phyloP scores from a whole-genome alignment of 2,888 invertebrate genomes.

The Bimastos eiseni region DNA sequence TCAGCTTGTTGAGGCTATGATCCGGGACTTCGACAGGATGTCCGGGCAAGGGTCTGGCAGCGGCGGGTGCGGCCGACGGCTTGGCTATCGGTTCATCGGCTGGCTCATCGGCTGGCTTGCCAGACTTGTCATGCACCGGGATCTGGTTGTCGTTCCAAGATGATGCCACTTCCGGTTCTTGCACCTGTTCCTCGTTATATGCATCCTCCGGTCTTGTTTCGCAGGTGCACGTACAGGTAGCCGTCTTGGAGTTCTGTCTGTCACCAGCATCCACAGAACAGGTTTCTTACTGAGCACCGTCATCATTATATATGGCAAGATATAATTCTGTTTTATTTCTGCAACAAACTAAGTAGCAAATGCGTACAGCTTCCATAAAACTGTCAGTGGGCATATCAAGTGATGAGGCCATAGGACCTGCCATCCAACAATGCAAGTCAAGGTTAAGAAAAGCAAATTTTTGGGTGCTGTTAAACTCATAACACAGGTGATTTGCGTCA shows the following conservation, averaged over 20 bases:
- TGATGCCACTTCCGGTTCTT: not conserved
- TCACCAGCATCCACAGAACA: not conserved
- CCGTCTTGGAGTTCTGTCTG: slow-evolving; percentile 13
- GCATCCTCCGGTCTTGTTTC: not conserved
- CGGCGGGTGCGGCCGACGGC: not conserved
- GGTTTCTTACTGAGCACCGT: not conserved
- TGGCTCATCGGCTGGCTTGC: not conserved
- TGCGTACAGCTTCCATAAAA: not conserved
- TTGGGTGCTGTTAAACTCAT: not conserved
- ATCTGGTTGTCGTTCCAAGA: not conserved
- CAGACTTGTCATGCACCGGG: not conserved
- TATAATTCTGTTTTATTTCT: not conserved
- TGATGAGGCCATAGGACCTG: not conserved
- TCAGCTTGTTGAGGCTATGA: not conserved
- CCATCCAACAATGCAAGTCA: not conserved
- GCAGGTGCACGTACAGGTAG: not conserved
- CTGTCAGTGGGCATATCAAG: not conserved
- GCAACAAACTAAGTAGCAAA: not conserved
- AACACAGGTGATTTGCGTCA: too few relatives aligned
- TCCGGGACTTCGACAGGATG: not conserved
- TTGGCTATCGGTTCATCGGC: not conserved
- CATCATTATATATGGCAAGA: not conserved
- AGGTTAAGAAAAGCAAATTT: not conserved
- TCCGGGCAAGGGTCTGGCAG: not conserved
- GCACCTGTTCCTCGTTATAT: not conserved